phyloP scores from a whole-genome alignment of 2,113 vertebrate species.

The Rissa tridactyla region DNA sequence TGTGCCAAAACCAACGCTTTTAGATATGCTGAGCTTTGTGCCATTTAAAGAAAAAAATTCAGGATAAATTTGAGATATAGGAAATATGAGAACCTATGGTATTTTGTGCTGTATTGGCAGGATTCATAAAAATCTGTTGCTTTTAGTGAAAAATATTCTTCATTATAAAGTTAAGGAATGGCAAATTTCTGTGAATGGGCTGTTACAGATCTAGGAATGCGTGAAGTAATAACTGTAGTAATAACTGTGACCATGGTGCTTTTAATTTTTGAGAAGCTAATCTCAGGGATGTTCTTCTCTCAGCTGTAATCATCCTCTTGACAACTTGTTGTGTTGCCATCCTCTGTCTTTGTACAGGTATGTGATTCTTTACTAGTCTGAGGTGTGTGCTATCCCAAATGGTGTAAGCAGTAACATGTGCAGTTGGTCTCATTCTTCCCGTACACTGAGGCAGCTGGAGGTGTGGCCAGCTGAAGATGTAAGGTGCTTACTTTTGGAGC shows the following conservation, averaged over 20 bases:
- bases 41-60: not conserved
- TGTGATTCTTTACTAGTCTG: not conserved
- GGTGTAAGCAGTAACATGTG: not conserved
- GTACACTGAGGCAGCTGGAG: not conserved
- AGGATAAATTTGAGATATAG: not conserved
- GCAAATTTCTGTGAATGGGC: not conserved
- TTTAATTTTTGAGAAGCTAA: conserved; percentile 37
- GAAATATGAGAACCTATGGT: not conserved
- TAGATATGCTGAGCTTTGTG: not conserved
- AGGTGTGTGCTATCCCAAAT: not conserved
- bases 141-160: not conserved
- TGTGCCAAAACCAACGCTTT: not conserved
- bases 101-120: not conserved
- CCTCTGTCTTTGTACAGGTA: not conserved
- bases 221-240: conserved; percentile 34
- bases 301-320: not conserved
- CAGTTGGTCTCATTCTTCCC: not conserved
- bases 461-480: not conserved
- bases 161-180: not conserved
- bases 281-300: not conserved
- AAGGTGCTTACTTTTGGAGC: not conserved
- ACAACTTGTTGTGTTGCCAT: not conserved
- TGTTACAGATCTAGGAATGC: not conserved
- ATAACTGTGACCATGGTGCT: conserved; percentile 5
- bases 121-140: not conserved